Conservation (phyloP, 2,797 vertebrate genomes). For the Sylvia borin region DNA sequence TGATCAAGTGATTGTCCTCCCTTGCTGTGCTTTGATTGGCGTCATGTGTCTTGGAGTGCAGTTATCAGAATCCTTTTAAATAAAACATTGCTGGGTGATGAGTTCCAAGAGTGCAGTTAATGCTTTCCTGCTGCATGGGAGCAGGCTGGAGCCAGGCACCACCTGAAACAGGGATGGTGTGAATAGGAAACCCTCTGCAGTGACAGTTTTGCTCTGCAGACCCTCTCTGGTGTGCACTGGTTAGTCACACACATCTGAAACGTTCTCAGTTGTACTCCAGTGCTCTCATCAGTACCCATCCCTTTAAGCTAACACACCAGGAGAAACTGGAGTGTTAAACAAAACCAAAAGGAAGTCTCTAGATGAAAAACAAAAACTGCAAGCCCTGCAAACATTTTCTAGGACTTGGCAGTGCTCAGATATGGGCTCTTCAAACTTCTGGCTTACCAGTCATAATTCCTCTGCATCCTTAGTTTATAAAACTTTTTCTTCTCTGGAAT, state of each 20-base stretch:
- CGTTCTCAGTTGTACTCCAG: background rate
- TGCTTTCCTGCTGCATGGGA: background rate
- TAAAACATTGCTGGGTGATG: background rate
- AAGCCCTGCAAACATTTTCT: background rate
- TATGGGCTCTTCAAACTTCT: background rate
- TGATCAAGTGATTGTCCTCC: background rate
- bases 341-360: background rate
- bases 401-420: background rate
- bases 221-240: background rate
- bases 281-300: background rate
- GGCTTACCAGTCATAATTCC: background rate
- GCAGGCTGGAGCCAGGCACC: background rate
- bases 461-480: background rate
- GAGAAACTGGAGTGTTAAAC: background rate
- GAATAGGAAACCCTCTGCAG: background rate
- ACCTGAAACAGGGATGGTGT: background rate
- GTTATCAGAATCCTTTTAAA: background rate
- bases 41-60: background rate
- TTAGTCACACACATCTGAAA: background rate
- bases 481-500: background rate
- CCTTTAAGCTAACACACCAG: background rate
- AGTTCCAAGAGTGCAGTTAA: background rate
- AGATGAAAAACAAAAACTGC: background rate
- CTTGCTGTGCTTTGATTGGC: background rate
- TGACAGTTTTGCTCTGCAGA: background rate